phyloP scores from a whole-genome alignment of 2,113 vertebrate genomes.

The Cairina moschata region DNA sequence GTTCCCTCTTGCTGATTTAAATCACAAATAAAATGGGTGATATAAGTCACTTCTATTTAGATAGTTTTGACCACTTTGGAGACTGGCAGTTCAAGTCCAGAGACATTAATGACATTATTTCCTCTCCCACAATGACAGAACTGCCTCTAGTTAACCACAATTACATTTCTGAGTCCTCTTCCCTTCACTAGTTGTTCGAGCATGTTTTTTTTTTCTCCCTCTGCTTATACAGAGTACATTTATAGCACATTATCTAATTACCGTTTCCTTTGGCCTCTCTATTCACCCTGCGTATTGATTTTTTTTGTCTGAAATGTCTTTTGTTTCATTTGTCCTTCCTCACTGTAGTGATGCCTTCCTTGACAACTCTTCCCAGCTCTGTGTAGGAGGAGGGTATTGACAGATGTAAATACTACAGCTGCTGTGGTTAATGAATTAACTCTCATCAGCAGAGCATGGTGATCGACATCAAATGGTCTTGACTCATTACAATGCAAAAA shows the following conservation, averaged over 20 bases:
- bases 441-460: background rate
- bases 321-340: background rate
- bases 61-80: background rate
- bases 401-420: background rate
- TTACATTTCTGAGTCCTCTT: background rate
- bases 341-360: background rate
- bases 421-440: background rate
- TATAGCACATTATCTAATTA: background rate
- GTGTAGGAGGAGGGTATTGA: accelerated
- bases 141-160: background rate
- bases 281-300: background rate
- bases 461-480: background rate
- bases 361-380: background rate
- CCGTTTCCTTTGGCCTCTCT: background rate
- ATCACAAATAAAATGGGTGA: constrained; percentile 36
- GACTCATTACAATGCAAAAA: background rate
- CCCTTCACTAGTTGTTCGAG: background rate
- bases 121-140: background rate
- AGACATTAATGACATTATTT: background rate
- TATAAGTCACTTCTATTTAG: constrained; percentile 54
- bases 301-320: background rate
- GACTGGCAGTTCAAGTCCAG: background rate
- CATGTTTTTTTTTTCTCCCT: background rate
- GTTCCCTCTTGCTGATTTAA: constrained; percentile 64
- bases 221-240: background rate